phyloP scores from a whole-genome alignment of 1,140 invertebrate genomes.

The Hyles vespertilio region DNA sequence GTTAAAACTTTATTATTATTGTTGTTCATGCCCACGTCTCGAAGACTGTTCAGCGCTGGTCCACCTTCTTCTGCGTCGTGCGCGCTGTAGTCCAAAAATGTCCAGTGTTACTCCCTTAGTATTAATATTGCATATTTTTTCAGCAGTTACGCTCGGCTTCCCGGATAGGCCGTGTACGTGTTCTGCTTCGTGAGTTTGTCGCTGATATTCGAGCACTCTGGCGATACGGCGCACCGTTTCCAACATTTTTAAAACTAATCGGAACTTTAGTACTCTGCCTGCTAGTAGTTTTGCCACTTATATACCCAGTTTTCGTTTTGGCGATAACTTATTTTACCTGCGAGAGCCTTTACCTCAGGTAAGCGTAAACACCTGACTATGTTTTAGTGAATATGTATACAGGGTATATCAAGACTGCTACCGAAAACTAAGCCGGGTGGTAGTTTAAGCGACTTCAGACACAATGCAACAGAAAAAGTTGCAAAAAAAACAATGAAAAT shows the following conservation, averaged over 20 bases:
- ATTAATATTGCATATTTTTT: slow-evolving; percentile 15
- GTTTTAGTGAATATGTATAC: no score
- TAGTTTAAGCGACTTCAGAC: no score
- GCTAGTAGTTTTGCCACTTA: slow-evolving; percentile 49
- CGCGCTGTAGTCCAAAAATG: no score
- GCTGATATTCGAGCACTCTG: slow-evolving; percentile 52
- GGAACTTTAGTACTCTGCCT: slow-evolving; percentile 53
- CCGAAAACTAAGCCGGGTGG: no score
- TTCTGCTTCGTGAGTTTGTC: slow-evolving; percentile 43
- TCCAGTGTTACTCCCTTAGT: no score
- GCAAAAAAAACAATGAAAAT: no score
- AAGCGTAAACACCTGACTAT: slow-evolving; percentile 5
- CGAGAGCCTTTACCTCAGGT: slow-evolving; percentile 59
- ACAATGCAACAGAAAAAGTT: no score
- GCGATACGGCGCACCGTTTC: slow-evolving; percentile 63
- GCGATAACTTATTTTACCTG: slow-evolving; percentile 50
- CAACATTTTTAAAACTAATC: slow-evolving; percentile 67
- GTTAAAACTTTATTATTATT: no score
- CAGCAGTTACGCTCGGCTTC: slow-evolving; percentile 50
- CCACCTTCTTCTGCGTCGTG: no score
- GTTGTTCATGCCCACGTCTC: no score
- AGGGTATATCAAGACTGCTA: no score
- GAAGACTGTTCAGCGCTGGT: no score
- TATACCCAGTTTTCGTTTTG: slow-evolving; percentile 55
- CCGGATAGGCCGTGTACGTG: slow-evolving; percentile 35